These are phyloP conservation scores for Callocephalon fimbriatum DNA, from an alignment of 2,113 vertebrate species.

Conservation along the genomic window DNA sequence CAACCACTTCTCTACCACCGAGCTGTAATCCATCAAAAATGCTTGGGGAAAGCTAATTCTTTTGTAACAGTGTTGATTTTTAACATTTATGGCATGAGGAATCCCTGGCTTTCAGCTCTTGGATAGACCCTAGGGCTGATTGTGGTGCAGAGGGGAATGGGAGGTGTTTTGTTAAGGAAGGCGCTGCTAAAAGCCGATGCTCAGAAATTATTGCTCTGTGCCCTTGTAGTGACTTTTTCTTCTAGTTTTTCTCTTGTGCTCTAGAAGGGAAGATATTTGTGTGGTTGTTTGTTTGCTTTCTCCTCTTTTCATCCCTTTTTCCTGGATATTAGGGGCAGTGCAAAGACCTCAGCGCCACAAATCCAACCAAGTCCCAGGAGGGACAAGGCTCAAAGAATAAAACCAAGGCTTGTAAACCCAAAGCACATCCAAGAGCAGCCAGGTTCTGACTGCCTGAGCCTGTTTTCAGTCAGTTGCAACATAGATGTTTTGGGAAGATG, in stretches of 20 bases:
- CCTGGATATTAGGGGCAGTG: rapidly evolving
- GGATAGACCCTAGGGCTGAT: neutral
- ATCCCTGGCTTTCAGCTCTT: neutral
- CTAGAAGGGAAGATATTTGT: neutral
- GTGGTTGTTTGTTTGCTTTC: neutral
- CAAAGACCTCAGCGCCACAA: neutral
- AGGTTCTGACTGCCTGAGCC: neutral
- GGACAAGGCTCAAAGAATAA: neutral
- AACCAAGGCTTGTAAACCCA: neutral
- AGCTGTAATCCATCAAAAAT: neutral
- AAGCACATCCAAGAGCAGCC: neutral
- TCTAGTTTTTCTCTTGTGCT: neutral
- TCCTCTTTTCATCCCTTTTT: neutral
- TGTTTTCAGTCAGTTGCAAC: neutral
- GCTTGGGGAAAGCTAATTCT: neutral
- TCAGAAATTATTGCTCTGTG: neutral
- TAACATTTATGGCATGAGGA: neutral
- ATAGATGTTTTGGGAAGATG: conserved; percentile 15
- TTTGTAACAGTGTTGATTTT: neutral
- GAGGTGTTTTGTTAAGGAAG: neutral
- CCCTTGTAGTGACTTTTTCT: neutral
- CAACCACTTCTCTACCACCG: neutral
- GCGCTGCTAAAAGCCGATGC: neutral
- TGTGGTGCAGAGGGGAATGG: neutral
- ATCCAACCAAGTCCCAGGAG: neutral